A percentile compares a stretch with the other conserved stretches of the same genome.
phyloP scores from a whole-genome alignment of 2,797 vertebrate genomes.

The Onychomys torridus region DNA sequence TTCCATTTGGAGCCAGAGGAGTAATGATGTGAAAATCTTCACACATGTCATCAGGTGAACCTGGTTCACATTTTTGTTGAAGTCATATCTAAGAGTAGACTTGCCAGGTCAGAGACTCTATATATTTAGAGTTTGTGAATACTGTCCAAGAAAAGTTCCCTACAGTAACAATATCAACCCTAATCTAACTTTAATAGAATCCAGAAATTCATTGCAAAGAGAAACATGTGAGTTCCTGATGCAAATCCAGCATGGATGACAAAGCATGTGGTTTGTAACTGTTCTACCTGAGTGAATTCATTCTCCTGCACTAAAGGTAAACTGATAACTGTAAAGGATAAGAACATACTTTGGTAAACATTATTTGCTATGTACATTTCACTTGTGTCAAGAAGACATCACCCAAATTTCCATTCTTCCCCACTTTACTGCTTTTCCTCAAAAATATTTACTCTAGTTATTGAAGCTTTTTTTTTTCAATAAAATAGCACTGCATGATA shows the following conservation, averaged over 20 bases:
- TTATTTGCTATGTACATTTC: neutral
- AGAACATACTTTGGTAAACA: neutral
- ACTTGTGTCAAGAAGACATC: neutral
- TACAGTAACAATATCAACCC: neutral
- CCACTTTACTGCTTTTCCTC: neutral
- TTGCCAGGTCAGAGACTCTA: neutral
- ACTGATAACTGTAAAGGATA: neutral
- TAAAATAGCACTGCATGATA: neutral
- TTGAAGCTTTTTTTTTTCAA: neutral
- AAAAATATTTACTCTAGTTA: constrained; percentile 11
- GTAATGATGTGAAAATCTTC: neutral
- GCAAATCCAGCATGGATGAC: neutral
- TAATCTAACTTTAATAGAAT: neutral
- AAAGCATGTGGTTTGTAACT: neutral
- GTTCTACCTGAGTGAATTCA: neutral
- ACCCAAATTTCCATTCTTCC: neutral
- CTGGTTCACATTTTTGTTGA: neutral
- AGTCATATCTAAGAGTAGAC: constrained; percentile 7
- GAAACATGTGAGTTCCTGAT: neutral
- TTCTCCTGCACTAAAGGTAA: neutral
- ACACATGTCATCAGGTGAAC: neutral
- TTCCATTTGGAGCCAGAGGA: neutral
- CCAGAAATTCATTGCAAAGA: neutral
- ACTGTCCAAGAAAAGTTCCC: neutral
- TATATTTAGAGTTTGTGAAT: neutral